Percentiles rank a stretch among this genome's conserved stretches.
Evolutionary conservation across 2,888 invertebrate species (phyloP).

Genomic region (Ochropleura leucogaster): DNA sequence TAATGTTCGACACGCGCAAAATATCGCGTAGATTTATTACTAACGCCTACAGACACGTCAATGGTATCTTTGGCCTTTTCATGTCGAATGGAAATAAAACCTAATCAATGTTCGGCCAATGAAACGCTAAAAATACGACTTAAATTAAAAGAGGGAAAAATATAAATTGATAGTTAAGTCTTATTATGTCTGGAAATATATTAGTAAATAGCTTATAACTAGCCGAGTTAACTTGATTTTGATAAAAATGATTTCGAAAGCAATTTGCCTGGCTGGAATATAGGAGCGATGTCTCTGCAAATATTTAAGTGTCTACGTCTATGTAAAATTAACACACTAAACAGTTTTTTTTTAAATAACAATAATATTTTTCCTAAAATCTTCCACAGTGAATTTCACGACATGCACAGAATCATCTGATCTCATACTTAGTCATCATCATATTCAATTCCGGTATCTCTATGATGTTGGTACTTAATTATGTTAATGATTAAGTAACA

Average conservation of each 20-base stretch:
- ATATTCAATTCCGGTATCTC: not conserved
- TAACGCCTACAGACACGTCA: slow-evolving; percentile 50
- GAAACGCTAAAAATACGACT: slow-evolving; percentile 28
- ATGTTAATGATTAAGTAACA: not conserved
- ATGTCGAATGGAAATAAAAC: slow-evolving; percentile 51
- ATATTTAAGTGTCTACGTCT: not conserved
- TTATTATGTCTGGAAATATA: not conserved
- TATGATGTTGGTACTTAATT: not conserved
- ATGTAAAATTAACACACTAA: not conserved
- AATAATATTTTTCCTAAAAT: not conserved
- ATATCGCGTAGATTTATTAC: slow-evolving; percentile 51
- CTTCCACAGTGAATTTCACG: not conserved
- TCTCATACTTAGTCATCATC: not conserved
- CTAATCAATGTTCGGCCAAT: slow-evolving; percentile 38
- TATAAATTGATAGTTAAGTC: not conserved
- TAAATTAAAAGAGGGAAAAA: slow-evolving; percentile 5
- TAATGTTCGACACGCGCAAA: slow-evolving; percentile 52
- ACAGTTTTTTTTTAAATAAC: not conserved
- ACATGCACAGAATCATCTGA: not conserved
- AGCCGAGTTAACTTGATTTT: not conserved
- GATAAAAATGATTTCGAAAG: not conserved
- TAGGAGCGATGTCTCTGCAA: not conserved
- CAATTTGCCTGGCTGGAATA: not conserved
- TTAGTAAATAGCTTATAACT: not conserved
- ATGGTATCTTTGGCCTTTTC: slow-evolving; percentile 47